phyloP scores from a whole-genome alignment of 2,888 invertebrate genomes.

The Bimastos eiseni region DNA sequence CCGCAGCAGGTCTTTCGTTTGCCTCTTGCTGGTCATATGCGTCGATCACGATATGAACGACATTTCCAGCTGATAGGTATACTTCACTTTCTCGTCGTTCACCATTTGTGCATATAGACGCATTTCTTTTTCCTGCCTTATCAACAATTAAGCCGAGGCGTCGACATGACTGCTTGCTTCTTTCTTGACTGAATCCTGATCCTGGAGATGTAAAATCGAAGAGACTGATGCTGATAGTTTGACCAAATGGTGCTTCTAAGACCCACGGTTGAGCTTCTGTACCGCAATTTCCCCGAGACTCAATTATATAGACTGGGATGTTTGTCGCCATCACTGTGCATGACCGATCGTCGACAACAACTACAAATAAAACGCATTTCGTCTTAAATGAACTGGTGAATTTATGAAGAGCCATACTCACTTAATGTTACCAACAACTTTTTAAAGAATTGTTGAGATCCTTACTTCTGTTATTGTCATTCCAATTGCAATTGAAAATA shows the following conservation, averaged over 20 bases:
- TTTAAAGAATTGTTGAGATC: too few species aligned
- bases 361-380: not conserved
- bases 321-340: not conserved
- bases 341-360: not conserved
- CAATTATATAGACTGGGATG: not conserved
- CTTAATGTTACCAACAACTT: too few species aligned
- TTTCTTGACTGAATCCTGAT: not conserved
- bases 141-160: not conserved
- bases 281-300: not conserved
- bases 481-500: too few species aligned
- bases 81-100: not conserved
- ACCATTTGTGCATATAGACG: not conserved
- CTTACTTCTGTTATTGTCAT: too few species aligned
- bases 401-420: too few species aligned
- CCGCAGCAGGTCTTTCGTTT: not conserved
- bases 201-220: not conserved
- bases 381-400: too few species aligned
- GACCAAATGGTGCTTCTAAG: not conserved
- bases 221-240: not conserved
- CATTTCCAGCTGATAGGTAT: not conserved
- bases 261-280: not conserved
- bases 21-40: not conserved
- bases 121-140: not conserved
- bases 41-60: not conserved
- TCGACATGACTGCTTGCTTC: not conserved